Conservation (phyloP, 2,797 vertebrate genomes). For the Sebastes hubbsi region DNA sequence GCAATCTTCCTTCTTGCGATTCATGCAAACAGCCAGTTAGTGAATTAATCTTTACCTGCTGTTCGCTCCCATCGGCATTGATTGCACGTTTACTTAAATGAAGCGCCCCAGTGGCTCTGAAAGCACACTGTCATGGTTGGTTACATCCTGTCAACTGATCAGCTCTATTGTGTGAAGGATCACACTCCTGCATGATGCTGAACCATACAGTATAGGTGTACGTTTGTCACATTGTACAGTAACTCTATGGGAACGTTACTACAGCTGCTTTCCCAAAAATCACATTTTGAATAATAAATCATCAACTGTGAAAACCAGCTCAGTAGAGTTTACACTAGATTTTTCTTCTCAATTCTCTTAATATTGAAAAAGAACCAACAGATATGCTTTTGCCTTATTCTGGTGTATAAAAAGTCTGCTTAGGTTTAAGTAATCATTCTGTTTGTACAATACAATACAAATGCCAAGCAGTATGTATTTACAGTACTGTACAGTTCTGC, state of each 20-base stretch:
- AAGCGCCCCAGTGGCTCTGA: slow-evolving; percentile 65
- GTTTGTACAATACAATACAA: not conserved
- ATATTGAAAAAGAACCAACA: not conserved
- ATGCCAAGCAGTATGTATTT: not conserved
- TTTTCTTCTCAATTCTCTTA: not conserved
- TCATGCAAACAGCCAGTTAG: slow-evolving; percentile 24
- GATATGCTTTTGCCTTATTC: not conserved
- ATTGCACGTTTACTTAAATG: slow-evolving; percentile 73
- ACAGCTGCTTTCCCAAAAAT: not conserved
- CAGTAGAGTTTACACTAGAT: not conserved
- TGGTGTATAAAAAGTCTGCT: not conserved
- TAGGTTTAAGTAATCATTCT: not conserved
- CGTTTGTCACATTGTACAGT: slow-evolving; percentile 30
- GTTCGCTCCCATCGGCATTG: slow-evolving; percentile 61
- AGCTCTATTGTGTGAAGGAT: slow-evolving; percentile 57
- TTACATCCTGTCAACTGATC: slow-evolving; percentile 69
- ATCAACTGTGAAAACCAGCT: not conserved
- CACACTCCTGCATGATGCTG: slow-evolving; percentile 19
- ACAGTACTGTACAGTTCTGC: not conserved
- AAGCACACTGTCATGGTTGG: slow-evolving; percentile 66
- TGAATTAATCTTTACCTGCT: slow-evolving; percentile 44
- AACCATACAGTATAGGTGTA: not conserved
- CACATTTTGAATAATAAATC: slow-evolving; percentile 6
- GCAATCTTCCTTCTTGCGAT: not conserved
- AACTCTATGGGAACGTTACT: not conserved